These are phyloP conservation scores for Tragelaphus buxtoni DNA, from an alignment of 2,113 vertebrate species.

Conservation along the genomic window DNA sequence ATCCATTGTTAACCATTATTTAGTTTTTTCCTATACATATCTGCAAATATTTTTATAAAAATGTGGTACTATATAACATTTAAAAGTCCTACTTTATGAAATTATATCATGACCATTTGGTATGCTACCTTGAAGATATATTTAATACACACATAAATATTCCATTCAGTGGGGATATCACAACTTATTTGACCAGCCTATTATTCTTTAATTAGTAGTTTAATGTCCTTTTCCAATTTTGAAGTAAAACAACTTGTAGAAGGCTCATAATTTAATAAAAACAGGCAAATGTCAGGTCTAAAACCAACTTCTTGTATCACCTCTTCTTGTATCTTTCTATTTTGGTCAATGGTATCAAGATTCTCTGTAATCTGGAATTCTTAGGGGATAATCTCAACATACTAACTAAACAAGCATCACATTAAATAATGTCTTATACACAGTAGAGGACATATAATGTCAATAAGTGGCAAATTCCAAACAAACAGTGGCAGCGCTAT, in stretches of 20 bases:
- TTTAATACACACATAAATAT: not conserved
- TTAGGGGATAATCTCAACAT: conserved; percentile 11
- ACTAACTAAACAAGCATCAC: not conserved
- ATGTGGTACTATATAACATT: not conserved
- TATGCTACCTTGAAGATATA: not conserved
- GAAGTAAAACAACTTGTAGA: not conserved
- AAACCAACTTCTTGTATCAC: conserved; percentile 5
- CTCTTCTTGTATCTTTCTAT: not conserved
- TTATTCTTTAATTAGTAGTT: not conserved
- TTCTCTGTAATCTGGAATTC: not conserved
- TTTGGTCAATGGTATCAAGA: not conserved
- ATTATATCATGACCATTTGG: not conserved
- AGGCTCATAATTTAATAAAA: not conserved
- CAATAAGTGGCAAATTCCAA: not conserved
- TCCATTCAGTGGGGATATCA: not conserved
- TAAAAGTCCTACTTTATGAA: conserved; percentile 3
- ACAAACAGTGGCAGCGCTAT: not conserved
- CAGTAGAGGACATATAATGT: not conserved
- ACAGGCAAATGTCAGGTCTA: not conserved
- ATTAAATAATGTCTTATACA: not conserved
- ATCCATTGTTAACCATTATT: not conserved
- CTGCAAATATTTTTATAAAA: not conserved
- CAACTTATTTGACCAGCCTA: not conserved
- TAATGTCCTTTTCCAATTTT: not conserved
- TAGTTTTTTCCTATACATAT: not conserved